These are phyloP conservation scores for Sebastes kiyomatsui DNA, from an alignment of 2,797 vertebrate species.

Conservation along the genomic window DNA sequence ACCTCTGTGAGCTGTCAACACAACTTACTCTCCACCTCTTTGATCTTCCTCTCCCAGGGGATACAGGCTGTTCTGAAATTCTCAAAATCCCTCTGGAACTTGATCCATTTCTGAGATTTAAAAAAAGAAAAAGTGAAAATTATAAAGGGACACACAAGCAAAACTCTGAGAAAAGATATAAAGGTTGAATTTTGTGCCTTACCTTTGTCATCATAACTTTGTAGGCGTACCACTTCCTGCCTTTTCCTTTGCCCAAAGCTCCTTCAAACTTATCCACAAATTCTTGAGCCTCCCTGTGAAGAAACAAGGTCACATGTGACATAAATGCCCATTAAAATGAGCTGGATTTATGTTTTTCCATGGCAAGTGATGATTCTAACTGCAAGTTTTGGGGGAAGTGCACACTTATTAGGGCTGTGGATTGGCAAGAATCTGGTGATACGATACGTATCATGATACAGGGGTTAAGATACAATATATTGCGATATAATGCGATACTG, in stretches of 20 bases:
- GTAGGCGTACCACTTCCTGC: constrained; percentile 92
- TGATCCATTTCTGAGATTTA: constrained; percentile 94
- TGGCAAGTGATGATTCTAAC: neutral
- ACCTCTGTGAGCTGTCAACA: neutral
- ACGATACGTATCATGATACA: no score
- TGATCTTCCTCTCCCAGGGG: constrained; percentile 99
- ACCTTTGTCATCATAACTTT: constrained; percentile 93
- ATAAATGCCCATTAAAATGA: neutral
- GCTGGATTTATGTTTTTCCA: neutral
- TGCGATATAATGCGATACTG: no score
- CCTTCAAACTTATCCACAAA: constrained; percentile 99
- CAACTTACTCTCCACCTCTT: constrained; percentile 97
- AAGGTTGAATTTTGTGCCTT: neutral
- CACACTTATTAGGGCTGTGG: neutral
- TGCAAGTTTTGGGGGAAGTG: neutral
- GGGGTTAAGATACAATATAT: no score
- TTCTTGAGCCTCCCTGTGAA: constrained; percentile 89
- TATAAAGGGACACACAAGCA: neutral
- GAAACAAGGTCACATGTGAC: neutral
- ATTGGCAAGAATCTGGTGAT: no score
- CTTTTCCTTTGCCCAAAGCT: constrained; percentile 95
- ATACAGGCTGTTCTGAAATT: constrained; percentile 97
- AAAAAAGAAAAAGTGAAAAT: neutral
- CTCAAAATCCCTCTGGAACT: constrained; percentile 97
- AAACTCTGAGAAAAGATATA: neutral